These are phyloP conservation scores for Agapornis roseicollis DNA, from an alignment of 2,113 vertebrate species.

Conservation along the genomic window DNA sequence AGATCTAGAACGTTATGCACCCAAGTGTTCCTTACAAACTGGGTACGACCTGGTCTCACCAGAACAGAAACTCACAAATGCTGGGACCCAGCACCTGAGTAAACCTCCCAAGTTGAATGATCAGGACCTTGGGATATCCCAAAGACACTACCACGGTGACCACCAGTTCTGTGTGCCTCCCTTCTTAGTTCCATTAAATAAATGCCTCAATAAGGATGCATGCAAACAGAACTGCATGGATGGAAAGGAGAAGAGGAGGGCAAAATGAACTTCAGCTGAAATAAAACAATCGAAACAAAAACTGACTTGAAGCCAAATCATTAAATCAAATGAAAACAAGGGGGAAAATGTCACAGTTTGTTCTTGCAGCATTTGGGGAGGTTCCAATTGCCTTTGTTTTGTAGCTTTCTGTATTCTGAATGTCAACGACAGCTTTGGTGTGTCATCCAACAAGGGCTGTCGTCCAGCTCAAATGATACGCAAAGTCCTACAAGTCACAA, in stretches of 20 bases:
- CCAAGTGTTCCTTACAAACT: background rate
- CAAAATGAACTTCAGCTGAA: background rate
- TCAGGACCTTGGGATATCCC: background rate
- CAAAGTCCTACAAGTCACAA: background rate
- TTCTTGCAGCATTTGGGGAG: slow-evolving; percentile 2
- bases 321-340: slow-evolving; percentile 44
- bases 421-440: background rate
- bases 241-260: background rate
- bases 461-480: background rate
- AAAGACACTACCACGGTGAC: background rate
- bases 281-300: background rate
- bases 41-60: background rate
- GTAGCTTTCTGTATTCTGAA: background rate
- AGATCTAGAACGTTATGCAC: background rate
- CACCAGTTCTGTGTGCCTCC: background rate
- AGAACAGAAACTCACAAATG: background rate
- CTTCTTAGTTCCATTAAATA: background rate
- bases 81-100: background rate
- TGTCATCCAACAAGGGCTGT: background rate
- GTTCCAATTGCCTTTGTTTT: slow-evolving; percentile 12
- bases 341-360: background rate
- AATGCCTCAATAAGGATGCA: background rate
- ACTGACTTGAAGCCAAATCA: slow-evolving; percentile 33
- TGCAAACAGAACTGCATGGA: background rate
- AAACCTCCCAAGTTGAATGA: background rate